Conservation (phyloP, 2,888 invertebrate genomes). For the Caenorhabditis sinica region DNA sequence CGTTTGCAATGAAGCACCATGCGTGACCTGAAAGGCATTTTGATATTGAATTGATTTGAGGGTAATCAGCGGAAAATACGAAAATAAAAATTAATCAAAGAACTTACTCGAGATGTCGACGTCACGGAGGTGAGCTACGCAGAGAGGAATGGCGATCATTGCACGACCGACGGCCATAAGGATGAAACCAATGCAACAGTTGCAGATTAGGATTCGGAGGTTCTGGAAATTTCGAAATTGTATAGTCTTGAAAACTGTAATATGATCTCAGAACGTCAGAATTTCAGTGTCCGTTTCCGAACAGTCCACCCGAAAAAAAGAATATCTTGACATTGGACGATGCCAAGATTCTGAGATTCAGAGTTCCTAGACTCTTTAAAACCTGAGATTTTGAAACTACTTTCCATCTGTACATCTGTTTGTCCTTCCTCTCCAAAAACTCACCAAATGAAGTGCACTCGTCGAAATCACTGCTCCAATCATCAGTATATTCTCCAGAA, state of each 20-base stretch:
- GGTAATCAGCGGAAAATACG: background rate
- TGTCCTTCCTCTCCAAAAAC: background rate
- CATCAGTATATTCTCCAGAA: slow-evolving; percentile 40
- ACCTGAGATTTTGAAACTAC: background rate
- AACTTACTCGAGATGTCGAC: slow-evolving; percentile 56
- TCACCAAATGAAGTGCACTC: slow-evolving; percentile 55
- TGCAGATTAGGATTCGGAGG: slow-evolving; percentile 55
- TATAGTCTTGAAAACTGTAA: too few species aligned
- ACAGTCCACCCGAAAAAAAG: too few species aligned
- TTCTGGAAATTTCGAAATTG: slow-evolving; percentile 32
- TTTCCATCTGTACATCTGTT: background rate
- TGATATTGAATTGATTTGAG: background rate
- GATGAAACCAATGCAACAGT: slow-evolving; percentile 57
- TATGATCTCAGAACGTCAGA: too few species aligned
- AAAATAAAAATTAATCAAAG: background rate
- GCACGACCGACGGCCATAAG: slow-evolving; percentile 48
- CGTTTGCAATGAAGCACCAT: slow-evolving; percentile 57
- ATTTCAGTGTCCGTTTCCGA: too few species aligned
- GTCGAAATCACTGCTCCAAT: slow-evolving; percentile 54
- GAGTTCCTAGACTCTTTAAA: too few species aligned
- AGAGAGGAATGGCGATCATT: slow-evolving; percentile 59
- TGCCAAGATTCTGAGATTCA: too few species aligned
- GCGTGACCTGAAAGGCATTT: slow-evolving; percentile 53
- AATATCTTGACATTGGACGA: too few species aligned
- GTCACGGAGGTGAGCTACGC: slow-evolving; percentile 47